These are phyloP conservation scores for Melipona quadrifasciata DNA, from an alignment of 1,140 invertebrate genomes.

Conservation along the genomic window DNA sequence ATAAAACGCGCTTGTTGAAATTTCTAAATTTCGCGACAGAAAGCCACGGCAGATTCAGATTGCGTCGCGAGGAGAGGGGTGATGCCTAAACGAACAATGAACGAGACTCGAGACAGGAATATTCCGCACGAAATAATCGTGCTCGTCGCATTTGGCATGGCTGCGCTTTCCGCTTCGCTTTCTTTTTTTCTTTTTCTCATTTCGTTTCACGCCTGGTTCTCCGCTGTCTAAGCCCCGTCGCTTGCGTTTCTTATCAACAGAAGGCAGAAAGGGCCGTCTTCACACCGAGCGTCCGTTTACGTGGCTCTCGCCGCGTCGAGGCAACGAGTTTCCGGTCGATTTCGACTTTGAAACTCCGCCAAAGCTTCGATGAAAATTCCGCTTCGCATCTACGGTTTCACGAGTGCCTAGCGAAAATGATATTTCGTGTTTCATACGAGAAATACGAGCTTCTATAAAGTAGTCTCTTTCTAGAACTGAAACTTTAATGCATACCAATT, in stretches of 20 bases:
- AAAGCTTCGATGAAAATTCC: background rate
- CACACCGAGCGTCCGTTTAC: background rate
- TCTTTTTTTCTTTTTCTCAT: slow-evolving; percentile 7
- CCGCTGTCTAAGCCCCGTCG: slow-evolving; percentile 14
- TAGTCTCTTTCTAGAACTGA: background rate
- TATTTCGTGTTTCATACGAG: background rate
- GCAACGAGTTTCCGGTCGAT: background rate
- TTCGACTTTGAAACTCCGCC: background rate
- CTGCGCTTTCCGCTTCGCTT: slow-evolving; percentile 46
- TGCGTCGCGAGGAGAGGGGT: no score
- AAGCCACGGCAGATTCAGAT: no score
- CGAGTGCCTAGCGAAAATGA: background rate
- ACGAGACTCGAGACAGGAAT: slow-evolving; percentile 16
- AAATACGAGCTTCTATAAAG: background rate
- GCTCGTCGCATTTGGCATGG: slow-evolving; percentile 50
- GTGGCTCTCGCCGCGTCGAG: background rate
- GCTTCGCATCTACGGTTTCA: no score
- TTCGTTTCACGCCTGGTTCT: slow-evolving; percentile 27
- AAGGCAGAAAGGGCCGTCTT: background rate
- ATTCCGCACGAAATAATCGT: slow-evolving; percentile 25
- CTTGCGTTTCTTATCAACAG: slow-evolving; percentile 13
- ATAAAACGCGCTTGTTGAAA: no score
- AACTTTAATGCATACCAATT: background rate
- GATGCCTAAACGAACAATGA: background rate
- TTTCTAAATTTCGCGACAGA: no score